phyloP scores from a whole-genome alignment of 2,797 vertebrate species.

The Rhinophrynus dorsalis region DNA sequence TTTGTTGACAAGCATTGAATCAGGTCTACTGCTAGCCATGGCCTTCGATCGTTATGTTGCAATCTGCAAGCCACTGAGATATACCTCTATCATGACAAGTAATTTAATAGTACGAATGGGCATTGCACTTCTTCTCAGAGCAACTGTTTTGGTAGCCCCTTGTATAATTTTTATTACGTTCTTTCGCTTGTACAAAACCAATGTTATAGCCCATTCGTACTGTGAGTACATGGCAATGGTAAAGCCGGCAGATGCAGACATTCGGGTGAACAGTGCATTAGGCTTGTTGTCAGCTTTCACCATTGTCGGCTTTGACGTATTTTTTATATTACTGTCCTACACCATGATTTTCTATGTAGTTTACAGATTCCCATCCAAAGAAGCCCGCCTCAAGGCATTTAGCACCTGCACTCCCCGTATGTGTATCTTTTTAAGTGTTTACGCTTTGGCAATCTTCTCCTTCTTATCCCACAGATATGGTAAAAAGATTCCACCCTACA shows the following conservation, averaged over 20 bases:
- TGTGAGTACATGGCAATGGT: slow-evolving; percentile 57
- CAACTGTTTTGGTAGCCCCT: slow-evolving; percentile 41
- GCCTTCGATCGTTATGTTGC: slow-evolving; percentile 36
- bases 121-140: slow-evolving; percentile 56
- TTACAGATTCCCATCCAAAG: slow-evolving; percentile 40
- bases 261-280: slow-evolving; percentile 51
- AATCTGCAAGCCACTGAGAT: slow-evolving; percentile 42
- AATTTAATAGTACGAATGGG: slow-evolving; percentile 47
- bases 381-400: slow-evolving; percentile 50
- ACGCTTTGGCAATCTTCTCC: slow-evolving; percentile 50
- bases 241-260: slow-evolving; percentile 40
- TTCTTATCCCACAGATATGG: slow-evolving; percentile 55
- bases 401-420: slow-evolving; percentile 58
- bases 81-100: slow-evolving; percentile 67
- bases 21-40: slow-evolving; percentile 23
- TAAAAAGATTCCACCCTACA: slow-evolving; percentile 47
- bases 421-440: slow-evolving; percentile 57
- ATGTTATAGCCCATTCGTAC: slow-evolving; percentile 58
- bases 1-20: slow-evolving; percentile 1
- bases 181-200: slow-evolving; percentile 48
- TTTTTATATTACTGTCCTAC: slow-evolving; percentile 57
- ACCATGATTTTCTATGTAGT: slow-evolving; percentile 49
- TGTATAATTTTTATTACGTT: slow-evolving; percentile 40
- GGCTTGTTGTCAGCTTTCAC: slow-evolving; percentile 51
- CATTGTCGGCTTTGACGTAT: slow-evolving; percentile 53